A percentile compares a stretch with the other conserved stretches of the same genome.
Conservation (phyloP, 2,888 invertebrate genomes). For the Pseudococcus longispinus region DNA sequence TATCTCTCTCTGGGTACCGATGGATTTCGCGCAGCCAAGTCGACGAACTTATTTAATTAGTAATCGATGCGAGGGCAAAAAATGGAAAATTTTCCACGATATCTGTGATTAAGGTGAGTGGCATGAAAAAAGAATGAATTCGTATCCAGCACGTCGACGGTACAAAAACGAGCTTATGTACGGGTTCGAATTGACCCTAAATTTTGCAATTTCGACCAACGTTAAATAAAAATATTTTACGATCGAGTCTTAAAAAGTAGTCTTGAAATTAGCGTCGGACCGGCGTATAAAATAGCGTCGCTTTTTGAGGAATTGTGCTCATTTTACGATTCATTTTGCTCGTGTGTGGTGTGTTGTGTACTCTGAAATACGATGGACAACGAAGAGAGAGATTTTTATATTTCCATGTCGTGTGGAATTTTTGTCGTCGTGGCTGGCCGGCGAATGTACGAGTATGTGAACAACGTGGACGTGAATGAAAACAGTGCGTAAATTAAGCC, state of each 20-base stretch:
- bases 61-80: not conserved
- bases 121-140: not conserved
- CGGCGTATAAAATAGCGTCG: not conserved
- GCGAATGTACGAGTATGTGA: not conserved
- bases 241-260: slow-evolving; percentile 39
- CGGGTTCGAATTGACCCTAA: slow-evolving; percentile 36
- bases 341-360: not conserved
- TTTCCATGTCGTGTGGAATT: not conserved
- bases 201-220: slow-evolving; percentile 32
- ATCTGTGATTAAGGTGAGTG: slow-evolving; percentile 2
- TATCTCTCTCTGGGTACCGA: too few species aligned
- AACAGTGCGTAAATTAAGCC: slow-evolving; percentile 31
- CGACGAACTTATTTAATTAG: slow-evolving; percentile 6
- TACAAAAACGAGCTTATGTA: not conserved
- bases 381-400: not conserved
- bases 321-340: slow-evolving; percentile 20
- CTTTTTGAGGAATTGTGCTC: slow-evolving; percentile 41
- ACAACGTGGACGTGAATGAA: not conserved
- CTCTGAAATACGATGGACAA: too few species aligned
- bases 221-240: slow-evolving; percentile 40
- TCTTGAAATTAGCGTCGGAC: slow-evolving; percentile 36
- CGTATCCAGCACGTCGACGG: not conserved
- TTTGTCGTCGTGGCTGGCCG: not conserved
- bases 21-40: not conserved
- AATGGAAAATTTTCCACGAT: not conserved